phyloP scores from a whole-genome alignment of 2,888 invertebrate genomes.

The Resseliella maxima region DNA sequence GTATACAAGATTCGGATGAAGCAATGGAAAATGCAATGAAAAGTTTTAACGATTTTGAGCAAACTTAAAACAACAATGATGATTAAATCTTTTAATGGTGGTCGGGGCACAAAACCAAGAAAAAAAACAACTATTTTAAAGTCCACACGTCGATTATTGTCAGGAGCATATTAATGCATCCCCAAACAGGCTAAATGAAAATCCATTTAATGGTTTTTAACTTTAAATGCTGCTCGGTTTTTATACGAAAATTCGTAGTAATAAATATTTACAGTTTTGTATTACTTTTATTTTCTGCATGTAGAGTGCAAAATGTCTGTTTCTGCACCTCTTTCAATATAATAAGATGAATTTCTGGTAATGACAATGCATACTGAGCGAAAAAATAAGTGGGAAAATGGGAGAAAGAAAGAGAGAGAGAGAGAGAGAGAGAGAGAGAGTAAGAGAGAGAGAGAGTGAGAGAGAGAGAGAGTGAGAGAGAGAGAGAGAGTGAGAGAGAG shows the following conservation, averaged over 20 bases:
- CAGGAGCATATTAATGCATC: background rate
- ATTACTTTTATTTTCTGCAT: too few species aligned
- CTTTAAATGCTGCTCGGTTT: conserved; percentile 3
- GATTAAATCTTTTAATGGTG: conserved; percentile 25
- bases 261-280: conserved; percentile 44
- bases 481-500: too few species aligned
- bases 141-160: conserved; percentile 27
- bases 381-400: too few species aligned
- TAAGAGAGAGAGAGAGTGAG: too few species aligned
- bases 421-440: too few species aligned
- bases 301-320: too few species aligned
- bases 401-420: too few species aligned
- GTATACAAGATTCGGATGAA: background rate
- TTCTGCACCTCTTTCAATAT: background rate
- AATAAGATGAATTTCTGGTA: too few species aligned
- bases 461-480: too few species aligned
- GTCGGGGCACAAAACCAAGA: background rate
- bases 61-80: conserved; percentile 42
- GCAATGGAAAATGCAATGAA: background rate
- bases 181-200: background rate
- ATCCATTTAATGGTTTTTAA: background rate
- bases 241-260: background rate
- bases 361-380: too few species aligned
- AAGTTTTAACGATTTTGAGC: background rate
- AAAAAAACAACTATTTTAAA: background rate